Evolutionary conservation across 1,140 invertebrate genomes (phyloP), one percentile per base, ranked within the genome.

Genomic region (Drosophila novamexicana): DNA sequence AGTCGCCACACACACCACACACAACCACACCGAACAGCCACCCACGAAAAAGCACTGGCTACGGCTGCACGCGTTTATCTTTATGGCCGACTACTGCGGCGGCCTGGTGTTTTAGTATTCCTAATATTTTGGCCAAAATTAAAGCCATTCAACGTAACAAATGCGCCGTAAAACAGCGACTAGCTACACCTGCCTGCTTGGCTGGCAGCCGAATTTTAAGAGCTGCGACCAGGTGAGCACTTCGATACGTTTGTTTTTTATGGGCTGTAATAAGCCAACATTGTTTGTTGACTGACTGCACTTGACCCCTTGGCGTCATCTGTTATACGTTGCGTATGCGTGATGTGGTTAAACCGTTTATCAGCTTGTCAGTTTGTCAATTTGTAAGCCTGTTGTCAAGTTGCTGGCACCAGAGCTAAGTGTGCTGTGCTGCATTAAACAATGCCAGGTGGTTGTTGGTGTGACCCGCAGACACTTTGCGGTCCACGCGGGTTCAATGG

Each of bases 61-160:
- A 57, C 34, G 37, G 58, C 44, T 42, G 40, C 59, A 69, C 42
- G 58, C 57, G 70, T 66, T 75, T 75, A 75, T 75, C 72, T 70
- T 70, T 70, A 70, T 44, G 67, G 39, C 59, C 61, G 66, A 56
- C 66, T 64, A 39, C 61, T 67, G 65, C 54, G 71, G 72, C 54
- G 71, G 72, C 54, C 16, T 37, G 62, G 36, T 34, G 44, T 44
- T 57, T 77, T 64, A 53, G 52, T 75, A 67, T 59, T 37, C 42
- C 61, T 62, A 75, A 66, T 71, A 65, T 69, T 64, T 69, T 18
- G n/a, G 18, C 18, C 63, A 37, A 53, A 70, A 58, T 71, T 70
- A 71, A 69, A 75, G 59, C 29, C 52, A 68, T 53, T 50, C 16
- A 37, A 45, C 44, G 52, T 36, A 52, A 52, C 61, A 62, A 62